Conservation (phyloP, 2,888 invertebrate genomes). For the Polydrusus cervinus region DNA sequence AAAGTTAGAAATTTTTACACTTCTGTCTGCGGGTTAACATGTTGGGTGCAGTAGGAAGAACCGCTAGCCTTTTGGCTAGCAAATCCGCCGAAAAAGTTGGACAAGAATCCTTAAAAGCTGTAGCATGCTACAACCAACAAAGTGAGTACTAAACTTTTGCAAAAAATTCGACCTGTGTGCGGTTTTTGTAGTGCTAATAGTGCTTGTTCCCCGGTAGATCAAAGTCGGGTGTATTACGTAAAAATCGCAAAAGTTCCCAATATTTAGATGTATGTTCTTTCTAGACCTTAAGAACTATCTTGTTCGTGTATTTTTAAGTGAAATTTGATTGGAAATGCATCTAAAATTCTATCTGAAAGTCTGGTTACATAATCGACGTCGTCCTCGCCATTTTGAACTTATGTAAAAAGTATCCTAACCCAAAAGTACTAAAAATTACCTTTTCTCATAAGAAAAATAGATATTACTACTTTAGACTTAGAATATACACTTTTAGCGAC, state of each 20-base stretch:
- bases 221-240: conserved; percentile 42
- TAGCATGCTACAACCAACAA: conserved; percentile 69
- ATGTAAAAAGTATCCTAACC: conserved; percentile 53
- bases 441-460: too few relatives aligned
- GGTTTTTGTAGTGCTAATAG: conserved; percentile 21
- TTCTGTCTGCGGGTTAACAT: conserved; percentile 69
- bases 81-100: conserved; percentile 77
- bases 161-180: conserved; percentile 14
- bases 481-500: too few relatives aligned
- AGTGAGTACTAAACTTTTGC: conserved; percentile 65
- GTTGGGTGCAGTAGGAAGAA: conserved; percentile 78
- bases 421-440: background rate
- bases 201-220: conserved; percentile 19
- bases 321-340: background rate
- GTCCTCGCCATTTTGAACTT: conserved; percentile 61
- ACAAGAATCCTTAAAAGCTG: conserved; percentile 76
- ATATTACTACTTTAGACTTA: too few relatives aligned
- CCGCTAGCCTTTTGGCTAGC: conserved; percentile 76
- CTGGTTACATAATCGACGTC: conserved; percentile 58
- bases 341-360: conserved; percentile 3
- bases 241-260: background rate
- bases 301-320: background rate
- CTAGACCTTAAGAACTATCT: background rate
- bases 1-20: conserved; percentile 20
- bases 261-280: conserved; percentile 2